Evolutionary conservation across 2,797 vertebrate genomes (phyloP).

Genomic region (Sebastiscus albofasciatus): DNA sequence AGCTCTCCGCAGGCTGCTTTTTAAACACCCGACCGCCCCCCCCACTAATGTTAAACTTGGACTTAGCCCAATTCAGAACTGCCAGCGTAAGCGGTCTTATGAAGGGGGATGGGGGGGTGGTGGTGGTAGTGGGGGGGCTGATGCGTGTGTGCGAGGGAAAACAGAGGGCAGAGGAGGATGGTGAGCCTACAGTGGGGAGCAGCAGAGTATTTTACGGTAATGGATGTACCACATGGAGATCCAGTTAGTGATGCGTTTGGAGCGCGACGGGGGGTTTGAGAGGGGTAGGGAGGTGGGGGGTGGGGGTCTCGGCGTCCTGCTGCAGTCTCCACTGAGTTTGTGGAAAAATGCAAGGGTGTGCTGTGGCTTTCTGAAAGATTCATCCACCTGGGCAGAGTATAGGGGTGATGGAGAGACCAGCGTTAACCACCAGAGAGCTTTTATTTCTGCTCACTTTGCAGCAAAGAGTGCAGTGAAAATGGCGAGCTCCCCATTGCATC

Average conservation of each 20-base stretch:
- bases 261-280: conserved; percentile 19
- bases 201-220: conserved; percentile 73
- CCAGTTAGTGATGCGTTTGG: conserved; percentile 68
- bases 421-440: conserved; percentile 55
- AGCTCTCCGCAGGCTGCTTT: conserved; percentile 61
- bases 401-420: conserved; percentile 7
- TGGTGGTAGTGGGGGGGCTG: conserved; percentile 9
- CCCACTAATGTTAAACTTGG: conserved; percentile 76
- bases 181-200: conserved; percentile 72
- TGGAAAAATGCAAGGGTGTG: conserved; percentile 20
- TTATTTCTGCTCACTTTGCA: conserved; percentile 75
- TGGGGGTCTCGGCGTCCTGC: conserved; percentile 5
- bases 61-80: conserved; percentile 72
- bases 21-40: conserved; percentile 55
- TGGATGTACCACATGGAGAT: conserved; percentile 79
- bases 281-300: neutral
- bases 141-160: conserved; percentile 21
- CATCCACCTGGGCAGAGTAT: conserved; percentile 51
- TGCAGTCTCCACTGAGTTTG: conserved; percentile 33
- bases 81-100: conserved; percentile 71
- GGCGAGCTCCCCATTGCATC: neutral
- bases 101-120: conserved; percentile 1
- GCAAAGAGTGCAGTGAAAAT: neutral
- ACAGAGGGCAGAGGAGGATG: conserved; percentile 43
- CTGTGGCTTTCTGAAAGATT: conserved; percentile 48